Conservation (phyloP, 2,113 vertebrate genomes). For the Callopanchax toddi region DNA sequence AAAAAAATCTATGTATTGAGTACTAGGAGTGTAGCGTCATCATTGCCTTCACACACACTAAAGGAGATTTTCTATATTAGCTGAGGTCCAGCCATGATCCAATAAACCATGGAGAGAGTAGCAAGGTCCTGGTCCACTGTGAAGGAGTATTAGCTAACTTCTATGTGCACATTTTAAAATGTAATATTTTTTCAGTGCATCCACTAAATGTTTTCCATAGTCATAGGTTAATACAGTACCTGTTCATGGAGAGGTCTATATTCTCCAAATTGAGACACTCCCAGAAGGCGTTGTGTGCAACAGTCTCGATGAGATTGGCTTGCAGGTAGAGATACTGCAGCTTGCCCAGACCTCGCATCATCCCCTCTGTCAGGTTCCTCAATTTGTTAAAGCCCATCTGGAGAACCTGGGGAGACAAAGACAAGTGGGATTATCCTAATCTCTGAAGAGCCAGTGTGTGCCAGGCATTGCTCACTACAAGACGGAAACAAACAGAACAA, state of each 20-base stretch:
- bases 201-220: neutral
- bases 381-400: conserved; percentile 83
- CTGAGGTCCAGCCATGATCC: no score
- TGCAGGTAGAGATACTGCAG: conserved; percentile 99
- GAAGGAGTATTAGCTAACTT: no score
- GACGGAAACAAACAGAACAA: conserved; percentile 52
- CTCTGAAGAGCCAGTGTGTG: conserved; percentile 41
- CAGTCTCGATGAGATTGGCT: conserved; percentile 95
- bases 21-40: no score
- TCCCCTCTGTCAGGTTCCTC: conserved; percentile 95
- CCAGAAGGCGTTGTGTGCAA: conserved; percentile 94
- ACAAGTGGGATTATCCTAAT: conserved; percentile 76
- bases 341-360: conserved; percentile 92
- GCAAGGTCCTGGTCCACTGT: no score
- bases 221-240: conserved; percentile 31
- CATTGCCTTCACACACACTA: no score
- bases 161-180: no score
- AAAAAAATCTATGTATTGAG: no score
- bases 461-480: conserved; percentile 48
- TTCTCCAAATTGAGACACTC: conserved; percentile 97
- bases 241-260: conserved; percentile 98
- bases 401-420: conserved; percentile 72
- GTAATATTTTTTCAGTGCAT: neutral
- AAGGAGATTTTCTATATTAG: no score
- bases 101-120: no score